phyloP scores from a whole-genome alignment of 2,888 invertebrate genomes.

The Penaeus monodon region DNA sequence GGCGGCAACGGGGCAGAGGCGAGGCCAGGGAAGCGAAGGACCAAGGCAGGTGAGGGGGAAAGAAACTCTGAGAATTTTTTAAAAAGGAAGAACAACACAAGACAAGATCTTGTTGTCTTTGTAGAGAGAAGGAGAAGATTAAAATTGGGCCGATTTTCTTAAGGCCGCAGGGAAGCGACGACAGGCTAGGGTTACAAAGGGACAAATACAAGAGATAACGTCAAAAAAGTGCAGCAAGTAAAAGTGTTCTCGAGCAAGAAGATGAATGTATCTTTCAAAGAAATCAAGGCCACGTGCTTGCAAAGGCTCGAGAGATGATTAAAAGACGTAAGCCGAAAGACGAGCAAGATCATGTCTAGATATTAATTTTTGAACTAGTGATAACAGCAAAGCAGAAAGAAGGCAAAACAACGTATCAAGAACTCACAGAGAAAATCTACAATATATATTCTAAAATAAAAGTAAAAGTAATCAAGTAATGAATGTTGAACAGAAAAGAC shows the following conservation, averaged over 20 bases:
- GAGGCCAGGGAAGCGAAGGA: background rate
- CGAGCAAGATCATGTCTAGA: background rate
- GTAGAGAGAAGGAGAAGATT: background rate
- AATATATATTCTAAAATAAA: no score
- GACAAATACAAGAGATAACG: background rate
- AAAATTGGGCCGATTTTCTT: background rate
- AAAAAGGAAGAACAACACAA: background rate
- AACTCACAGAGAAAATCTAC: no score
- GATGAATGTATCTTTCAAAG: no score
- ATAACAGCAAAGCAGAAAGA: no score
- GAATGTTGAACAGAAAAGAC: no score
- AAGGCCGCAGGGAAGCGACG: background rate
- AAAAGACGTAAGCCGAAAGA: background rate
- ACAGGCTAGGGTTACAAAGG: conserved; percentile 1
- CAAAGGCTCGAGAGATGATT: background rate
- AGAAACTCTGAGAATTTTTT: background rate
- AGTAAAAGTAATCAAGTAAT: no score
- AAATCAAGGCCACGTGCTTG: no score
- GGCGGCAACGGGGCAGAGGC: no score
- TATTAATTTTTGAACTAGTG: background rate
- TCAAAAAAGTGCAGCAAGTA: background rate
- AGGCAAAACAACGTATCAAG: no score
- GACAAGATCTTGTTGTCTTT: background rate
- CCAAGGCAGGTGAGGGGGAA: background rate
- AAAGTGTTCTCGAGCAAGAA: background rate